These are phyloP conservation scores for Eilema sororculum DNA, from an alignment of 2,888 invertebrate genomes.

Conservation along the genomic window DNA sequence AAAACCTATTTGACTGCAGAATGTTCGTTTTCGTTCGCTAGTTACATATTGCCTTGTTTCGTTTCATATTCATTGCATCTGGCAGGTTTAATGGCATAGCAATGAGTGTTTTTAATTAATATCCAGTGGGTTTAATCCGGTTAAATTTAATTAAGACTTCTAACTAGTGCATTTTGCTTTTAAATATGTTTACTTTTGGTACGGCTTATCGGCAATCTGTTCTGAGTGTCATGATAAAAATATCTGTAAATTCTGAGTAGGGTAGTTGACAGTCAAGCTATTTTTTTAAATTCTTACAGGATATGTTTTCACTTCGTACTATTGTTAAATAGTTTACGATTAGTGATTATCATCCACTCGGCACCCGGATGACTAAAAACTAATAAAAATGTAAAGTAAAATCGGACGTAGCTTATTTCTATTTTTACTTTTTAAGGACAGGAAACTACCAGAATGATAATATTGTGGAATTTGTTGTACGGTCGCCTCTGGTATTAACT, in stretches of 20 bases:
- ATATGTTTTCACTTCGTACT: neutral
- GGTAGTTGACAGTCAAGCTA: neutral
- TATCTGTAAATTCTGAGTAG: slow-evolving; percentile 37
- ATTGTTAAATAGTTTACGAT: neutral
- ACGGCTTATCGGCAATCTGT: slow-evolving; percentile 36
- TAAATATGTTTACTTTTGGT: slow-evolving; percentile 50
- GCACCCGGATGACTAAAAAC: neutral
- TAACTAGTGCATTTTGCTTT: slow-evolving; percentile 45
- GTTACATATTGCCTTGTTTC: slow-evolving; percentile 41
- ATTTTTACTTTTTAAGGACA: neutral
- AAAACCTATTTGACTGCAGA: slow-evolving; percentile 20
- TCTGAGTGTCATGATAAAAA: slow-evolving; percentile 37
- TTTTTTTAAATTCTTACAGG: neutral
- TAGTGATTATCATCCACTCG: neutral
- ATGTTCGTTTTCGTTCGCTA: slow-evolving; percentile 29
- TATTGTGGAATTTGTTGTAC: neutral
- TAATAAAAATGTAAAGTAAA: neutral
- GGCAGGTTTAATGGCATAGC: slow-evolving; percentile 28
- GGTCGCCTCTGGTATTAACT: too few relatives aligned
- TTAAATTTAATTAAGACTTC: slow-evolving; percentile 56
- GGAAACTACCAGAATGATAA: neutral
- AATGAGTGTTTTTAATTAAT: slow-evolving; percentile 48
- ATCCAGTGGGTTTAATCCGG: slow-evolving; percentile 43
- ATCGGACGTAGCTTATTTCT: neutral
- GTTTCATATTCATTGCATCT: slow-evolving; percentile 31